phyloP scores from a whole-genome alignment of 1,140 invertebrate genomes.

The Papilio helenus region DNA sequence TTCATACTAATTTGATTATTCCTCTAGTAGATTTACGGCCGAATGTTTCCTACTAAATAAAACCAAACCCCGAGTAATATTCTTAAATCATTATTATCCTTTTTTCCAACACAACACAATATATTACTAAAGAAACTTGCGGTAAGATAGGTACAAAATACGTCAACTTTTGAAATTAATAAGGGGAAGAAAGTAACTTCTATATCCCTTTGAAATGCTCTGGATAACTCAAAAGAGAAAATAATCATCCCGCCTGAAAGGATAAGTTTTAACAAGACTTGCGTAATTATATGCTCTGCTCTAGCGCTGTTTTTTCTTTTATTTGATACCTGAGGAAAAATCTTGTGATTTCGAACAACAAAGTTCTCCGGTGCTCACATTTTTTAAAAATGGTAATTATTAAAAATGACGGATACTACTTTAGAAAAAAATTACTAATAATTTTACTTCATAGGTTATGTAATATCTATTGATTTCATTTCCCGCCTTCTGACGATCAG shows the following conservation, averaged over 20 bases:
- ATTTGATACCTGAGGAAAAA: not conserved
- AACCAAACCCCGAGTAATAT: not conserved
- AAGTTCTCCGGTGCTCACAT: no score
- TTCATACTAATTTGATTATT: not conserved
- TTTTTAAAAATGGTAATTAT: not conserved
- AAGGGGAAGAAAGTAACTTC: not conserved
- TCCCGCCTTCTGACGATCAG: no score
- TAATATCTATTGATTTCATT: no score
- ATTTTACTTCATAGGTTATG: no score
- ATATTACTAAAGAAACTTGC: no score
- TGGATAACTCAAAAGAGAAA: not conserved
- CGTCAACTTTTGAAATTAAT: not conserved
- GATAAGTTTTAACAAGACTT: constrained; percentile 8
- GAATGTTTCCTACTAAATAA: no score
- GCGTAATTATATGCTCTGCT: constrained; percentile 1
- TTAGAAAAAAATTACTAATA: no score
- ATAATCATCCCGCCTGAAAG: not conserved
- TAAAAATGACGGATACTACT: not conserved
- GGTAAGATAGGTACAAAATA: not conserved
- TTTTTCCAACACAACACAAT: no score
- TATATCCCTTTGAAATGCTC: not conserved
- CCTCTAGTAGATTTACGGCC: no score
- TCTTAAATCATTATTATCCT: not conserved
- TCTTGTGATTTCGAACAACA: no score
- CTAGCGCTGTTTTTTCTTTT: not conserved